Base-by-base conservation (phyloP, 2,888 invertebrate genomes). In the Drosophila setosimentum region DNA sequence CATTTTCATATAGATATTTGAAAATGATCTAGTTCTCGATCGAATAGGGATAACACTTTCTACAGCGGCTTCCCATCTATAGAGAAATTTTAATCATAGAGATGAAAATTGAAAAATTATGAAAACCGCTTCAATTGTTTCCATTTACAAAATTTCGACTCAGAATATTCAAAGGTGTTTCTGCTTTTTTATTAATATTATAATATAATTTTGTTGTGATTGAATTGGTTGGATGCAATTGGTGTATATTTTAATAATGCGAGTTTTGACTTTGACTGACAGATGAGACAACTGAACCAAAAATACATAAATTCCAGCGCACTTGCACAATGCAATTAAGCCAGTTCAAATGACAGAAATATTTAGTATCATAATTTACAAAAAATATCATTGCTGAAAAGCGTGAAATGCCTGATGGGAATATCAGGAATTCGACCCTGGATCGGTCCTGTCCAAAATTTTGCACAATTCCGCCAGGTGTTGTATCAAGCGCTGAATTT, bases 31-130 rank as follows among this genome's bases (percentile, higher is more conserved):
- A 21, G n/a, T 10, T 2, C n/a, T 10, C n/a, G n/a, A 40, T 40
- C 40, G n/a, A 10, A 40, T 40, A 2, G n/a, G 13, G 13, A 16
- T 11, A 45, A 21, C 3, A 16, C 3, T 13, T 21, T 13, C 13
- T 6, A 45, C n/a, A 42, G 6, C 21, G 21, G 11, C 42, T 42
- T 42, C 21, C 21, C 6, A 11, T 1, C 21, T 13, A 13, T 21
- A 10, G 2, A 40, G n/a, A 40, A 18, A n/a, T 35, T 6, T 0
- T 6, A 35, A 16, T 6, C 0, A 4, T 0, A 11, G 2, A 2
- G 21, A 42, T 21, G 11, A 1, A 42, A 2, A 5, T 21, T 21
- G 1, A 2, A 21, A 16, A 45, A 16, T 24, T 16, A 16, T 42
- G 11, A 21, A 1, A 13, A 13, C 1, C 21, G 1, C 3, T 45